A percentile compares a stretch with the other conserved stretches of the same genome.
Evolutionary conservation across 2,888 invertebrate species (phyloP).

Genomic region (Neria commutata): DNA sequence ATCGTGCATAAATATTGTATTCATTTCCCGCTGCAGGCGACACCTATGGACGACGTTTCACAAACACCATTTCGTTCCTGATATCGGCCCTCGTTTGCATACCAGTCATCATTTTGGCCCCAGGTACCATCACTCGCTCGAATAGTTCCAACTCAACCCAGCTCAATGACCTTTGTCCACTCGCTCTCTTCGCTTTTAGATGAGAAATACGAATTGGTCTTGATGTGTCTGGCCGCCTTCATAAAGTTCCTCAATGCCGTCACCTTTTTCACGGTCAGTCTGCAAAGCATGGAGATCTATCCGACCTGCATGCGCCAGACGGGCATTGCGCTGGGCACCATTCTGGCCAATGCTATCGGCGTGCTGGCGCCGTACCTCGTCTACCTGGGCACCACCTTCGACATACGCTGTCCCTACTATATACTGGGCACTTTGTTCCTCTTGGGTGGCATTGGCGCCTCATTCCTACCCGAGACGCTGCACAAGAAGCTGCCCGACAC

Average conservation of each 20-base stretch:
- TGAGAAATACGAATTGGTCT: constrained; percentile 47
- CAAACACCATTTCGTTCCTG: constrained; percentile 62
- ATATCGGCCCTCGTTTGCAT: constrained; percentile 59
- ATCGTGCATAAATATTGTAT: too few species aligned
- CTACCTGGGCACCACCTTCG: constrained; percentile 63
- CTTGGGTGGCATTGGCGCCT: constrained; percentile 62
- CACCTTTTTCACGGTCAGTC: constrained; percentile 66
- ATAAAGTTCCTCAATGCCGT: constrained; percentile 66
- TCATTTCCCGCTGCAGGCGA: constrained; percentile 56
- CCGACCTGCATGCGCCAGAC: constrained; percentile 72
- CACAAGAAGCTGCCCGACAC: constrained; percentile 70
- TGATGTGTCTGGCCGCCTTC: constrained; percentile 61
- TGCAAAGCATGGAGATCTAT: constrained; percentile 71
- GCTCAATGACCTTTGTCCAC: constrained; percentile 4
- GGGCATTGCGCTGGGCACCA: constrained; percentile 68
- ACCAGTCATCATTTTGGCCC: constrained; percentile 59
- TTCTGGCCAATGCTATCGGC: constrained; percentile 65
- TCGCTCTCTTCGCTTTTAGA: constrained; percentile 39
- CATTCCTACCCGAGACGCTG: constrained; percentile 70
- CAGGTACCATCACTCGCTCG: constrained; percentile 51
- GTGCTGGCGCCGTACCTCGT: constrained; percentile 69
- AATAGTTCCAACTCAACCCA: not conserved
- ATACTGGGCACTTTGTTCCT: constrained; percentile 61
- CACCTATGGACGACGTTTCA: constrained; percentile 64
- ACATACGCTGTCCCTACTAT: constrained; percentile 62